Evolutionary conservation across 2,888 invertebrate species (phyloP), one percentile per base, ranked within the genome.

Genomic region (Thelaira solivaga): DNA sequence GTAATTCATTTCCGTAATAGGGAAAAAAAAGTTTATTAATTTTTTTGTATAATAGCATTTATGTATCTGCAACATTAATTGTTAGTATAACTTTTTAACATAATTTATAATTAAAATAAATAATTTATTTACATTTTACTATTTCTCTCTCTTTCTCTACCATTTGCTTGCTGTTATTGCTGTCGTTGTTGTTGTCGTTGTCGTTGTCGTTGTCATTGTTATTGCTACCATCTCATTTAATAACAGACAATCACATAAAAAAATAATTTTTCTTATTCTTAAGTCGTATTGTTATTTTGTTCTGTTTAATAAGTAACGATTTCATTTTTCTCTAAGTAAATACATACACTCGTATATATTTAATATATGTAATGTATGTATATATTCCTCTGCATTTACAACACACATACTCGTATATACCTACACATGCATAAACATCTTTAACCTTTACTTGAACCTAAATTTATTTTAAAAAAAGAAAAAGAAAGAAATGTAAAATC

Each of bases 101-200:
- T 39, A 13, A 13, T 39, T 1, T 13, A 39, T 39, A 39, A 1
- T 7, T 13, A 10, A 11, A 10, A 43, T 11, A 43, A 43, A 10
- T 3, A 10, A 20, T 43, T 11, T 4, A 4, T 43, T 43, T 3
- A 20, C 3, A 18, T 11, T 43, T 43, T n/a, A n/a, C n/a, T n/a
- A n/a, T 59, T 13, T 45, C 43, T 31, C 2, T 43, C n/a, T 49
- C 6, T 51, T 24, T 71, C n/a, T 65, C 55, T 53, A 20, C 55
- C 73, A 73, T 73, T 64, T 73, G 67, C 73, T 75, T 72, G 71
- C 61, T 80, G 73, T 26, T 67, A 51, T 47, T 73, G 67, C 72
- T 62, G 53, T 78, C 39, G 61, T 43, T 74, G 61, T 59, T 59
- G 43, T 39, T 49, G 57, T 69, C 16, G 62, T 62, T 39, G n/a